A percentile compares a stretch with the other conserved stretches of the same genome.
Evolutionary conservation across 1,140 invertebrate genomes (phyloP).

Genomic region (Pseudobourletiella spinata): DNA sequence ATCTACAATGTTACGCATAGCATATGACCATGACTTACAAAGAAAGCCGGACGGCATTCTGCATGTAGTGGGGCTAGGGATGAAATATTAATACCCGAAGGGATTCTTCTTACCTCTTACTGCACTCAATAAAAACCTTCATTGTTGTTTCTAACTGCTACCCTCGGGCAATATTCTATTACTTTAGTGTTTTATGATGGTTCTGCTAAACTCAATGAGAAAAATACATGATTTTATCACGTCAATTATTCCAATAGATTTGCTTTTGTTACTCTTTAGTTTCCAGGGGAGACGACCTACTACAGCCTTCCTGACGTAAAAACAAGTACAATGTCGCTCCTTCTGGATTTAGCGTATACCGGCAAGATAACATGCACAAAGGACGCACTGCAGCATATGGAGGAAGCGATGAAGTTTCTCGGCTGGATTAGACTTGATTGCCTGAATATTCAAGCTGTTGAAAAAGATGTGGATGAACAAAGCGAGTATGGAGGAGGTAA

Average conservation of each 20-base stretch:
- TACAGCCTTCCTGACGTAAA: slow-evolving; percentile 7
- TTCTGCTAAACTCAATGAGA: too few species aligned
- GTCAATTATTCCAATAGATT: background rate
- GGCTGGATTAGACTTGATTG: background rate
- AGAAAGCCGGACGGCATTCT: too few species aligned
- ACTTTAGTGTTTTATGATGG: too few species aligned
- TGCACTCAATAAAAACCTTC: background rate
- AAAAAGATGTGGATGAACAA: background rate
- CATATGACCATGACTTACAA: too few species aligned
- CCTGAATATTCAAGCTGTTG: too few species aligned
- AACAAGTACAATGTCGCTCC: background rate
- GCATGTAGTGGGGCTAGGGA: too few species aligned
- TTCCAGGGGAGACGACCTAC: background rate
- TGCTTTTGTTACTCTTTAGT: background rate
- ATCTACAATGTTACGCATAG: too few species aligned
- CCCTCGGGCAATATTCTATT: too few species aligned
- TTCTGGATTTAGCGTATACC: background rate
- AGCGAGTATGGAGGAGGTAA: background rate
- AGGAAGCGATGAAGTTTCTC: background rate
- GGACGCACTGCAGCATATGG: background rate
- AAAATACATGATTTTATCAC: background rate
- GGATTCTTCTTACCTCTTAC: too few species aligned
- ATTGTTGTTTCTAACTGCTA: background rate
- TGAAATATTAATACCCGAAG: too few species aligned
- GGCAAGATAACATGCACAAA: background rate